Evolutionary conservation across 2,888 invertebrate species (phyloP).

Genomic region (Agonopterix subpropinquella): DNA sequence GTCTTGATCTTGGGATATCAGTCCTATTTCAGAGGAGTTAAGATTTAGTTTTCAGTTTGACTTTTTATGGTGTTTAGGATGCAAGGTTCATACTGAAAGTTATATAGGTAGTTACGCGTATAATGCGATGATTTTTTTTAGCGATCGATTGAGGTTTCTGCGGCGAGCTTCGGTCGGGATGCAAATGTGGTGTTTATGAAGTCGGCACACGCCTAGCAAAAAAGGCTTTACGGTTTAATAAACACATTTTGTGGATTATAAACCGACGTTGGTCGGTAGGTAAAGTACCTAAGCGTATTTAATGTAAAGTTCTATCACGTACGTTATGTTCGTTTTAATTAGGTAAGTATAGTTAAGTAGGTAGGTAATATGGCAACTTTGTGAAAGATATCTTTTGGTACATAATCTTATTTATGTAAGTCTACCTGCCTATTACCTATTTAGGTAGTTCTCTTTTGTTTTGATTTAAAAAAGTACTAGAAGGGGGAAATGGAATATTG

Average conservation of each 20-base stretch:
- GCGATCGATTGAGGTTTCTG: conserved; percentile 72
- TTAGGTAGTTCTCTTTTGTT: too few relatives aligned
- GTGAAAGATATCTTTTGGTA: too few relatives aligned
- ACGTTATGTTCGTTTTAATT: too few relatives aligned
- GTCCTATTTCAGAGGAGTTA: conserved; percentile 24
- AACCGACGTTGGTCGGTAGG: conserved; percentile 9
- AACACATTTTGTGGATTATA: conserved; percentile 39
- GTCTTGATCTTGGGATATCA: conserved; percentile 8
- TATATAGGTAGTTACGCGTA: conserved; percentile 62
- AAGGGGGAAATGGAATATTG: too few relatives aligned
- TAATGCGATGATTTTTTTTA: conserved; percentile 70
- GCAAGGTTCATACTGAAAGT: conserved; percentile 21
- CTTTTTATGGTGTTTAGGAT: conserved; percentile 16
- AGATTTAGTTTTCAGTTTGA: conserved; percentile 21
- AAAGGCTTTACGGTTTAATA: conserved; percentile 44
- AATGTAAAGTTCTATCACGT: too few relatives aligned
- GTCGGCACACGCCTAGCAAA: conserved; percentile 63
- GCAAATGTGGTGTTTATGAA: conserved; percentile 68
- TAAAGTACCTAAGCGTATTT: not conserved
- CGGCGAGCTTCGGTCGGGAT: conserved; percentile 59
- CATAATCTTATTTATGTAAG: too few relatives aligned
- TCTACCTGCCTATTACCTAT: too few relatives aligned
- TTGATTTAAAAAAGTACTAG: too few relatives aligned
- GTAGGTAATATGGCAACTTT: too few relatives aligned
- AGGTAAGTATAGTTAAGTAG: too few relatives aligned